Conservation (phyloP, 2,113 vertebrate genomes). For the Carassius auratus region DNA sequence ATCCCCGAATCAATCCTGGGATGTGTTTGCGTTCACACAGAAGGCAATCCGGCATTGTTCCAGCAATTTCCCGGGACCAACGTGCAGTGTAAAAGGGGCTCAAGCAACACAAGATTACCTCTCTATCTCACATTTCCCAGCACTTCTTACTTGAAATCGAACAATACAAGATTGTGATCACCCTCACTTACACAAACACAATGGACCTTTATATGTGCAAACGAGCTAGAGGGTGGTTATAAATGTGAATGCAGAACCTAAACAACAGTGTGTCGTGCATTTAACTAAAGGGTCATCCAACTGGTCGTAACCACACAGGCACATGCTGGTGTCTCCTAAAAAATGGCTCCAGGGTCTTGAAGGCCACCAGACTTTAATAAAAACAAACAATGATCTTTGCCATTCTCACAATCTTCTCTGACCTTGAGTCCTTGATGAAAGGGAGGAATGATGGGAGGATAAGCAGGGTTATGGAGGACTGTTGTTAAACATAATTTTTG, state of each 20-base stretch:
- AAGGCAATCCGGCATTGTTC: too few species aligned
- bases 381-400: neutral
- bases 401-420: neutral
- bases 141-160: conserved; percentile 41
- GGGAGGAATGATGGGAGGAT: neutral
- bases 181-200: conserved; percentile 40
- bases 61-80: too few species aligned
- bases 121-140: neutral
- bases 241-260: neutral
- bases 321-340: neutral
- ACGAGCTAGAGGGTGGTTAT: neutral
- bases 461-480: neutral
- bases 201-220: conserved; percentile 43
- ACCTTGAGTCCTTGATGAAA: neutral
- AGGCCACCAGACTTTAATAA: neutral
- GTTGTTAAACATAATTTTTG: neutral
- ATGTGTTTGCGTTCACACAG: too few species aligned
- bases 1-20: too few species aligned
- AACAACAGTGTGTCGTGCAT: neutral
- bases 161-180: conserved; percentile 34
- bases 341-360: neutral
- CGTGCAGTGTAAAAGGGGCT: too few species aligned
- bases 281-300: conserved; percentile 1
- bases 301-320: neutral
- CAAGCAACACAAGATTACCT: too few species aligned